Evolutionary conservation across 2,888 invertebrate genomes (phyloP).

Genomic region (Eupithecia abbreviata): DNA sequence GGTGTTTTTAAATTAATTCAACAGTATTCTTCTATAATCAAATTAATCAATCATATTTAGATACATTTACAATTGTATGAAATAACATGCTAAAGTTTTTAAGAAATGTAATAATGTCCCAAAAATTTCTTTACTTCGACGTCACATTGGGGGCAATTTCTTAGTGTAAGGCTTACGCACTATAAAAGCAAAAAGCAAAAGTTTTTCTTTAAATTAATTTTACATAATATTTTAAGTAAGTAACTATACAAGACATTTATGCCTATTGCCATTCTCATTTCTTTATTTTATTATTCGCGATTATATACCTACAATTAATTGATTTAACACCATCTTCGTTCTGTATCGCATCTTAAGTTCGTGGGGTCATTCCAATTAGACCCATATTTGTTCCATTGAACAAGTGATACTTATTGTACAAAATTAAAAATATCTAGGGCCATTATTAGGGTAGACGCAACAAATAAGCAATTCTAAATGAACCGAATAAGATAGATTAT

Average conservation of each 20-base stretch:
- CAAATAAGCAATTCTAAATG: slow-evolving; percentile 6
- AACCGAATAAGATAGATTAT: slow-evolving; percentile 7
- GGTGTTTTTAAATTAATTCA: background rate
- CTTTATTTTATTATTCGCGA: background rate
- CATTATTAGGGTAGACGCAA: slow-evolving; percentile 4
- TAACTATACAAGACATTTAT: background rate
- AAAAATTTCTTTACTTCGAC: no score
- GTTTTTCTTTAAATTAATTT: no score
- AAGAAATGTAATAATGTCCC: no score
- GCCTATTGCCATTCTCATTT: background rate
- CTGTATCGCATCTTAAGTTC: background rate
- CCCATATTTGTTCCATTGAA: slow-evolving; percentile 6
- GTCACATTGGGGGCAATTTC: no score
- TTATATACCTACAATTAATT: background rate
- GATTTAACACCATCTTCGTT: background rate
- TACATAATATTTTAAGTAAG: background rate
- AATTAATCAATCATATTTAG: no score
- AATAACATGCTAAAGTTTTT: no score
- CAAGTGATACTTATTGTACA: slow-evolving; percentile 15
- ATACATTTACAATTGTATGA: no score
- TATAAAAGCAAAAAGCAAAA: no score
- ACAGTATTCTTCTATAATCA: background rate
- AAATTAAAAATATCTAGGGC: background rate
- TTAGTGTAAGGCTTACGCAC: no score
- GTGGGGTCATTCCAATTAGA: background rate